Percentiles rank a stretch among this genome's conserved stretches.
phyloP scores from a whole-genome alignment of 2,888 invertebrate genomes.

The Hyppa rectilinea region DNA sequence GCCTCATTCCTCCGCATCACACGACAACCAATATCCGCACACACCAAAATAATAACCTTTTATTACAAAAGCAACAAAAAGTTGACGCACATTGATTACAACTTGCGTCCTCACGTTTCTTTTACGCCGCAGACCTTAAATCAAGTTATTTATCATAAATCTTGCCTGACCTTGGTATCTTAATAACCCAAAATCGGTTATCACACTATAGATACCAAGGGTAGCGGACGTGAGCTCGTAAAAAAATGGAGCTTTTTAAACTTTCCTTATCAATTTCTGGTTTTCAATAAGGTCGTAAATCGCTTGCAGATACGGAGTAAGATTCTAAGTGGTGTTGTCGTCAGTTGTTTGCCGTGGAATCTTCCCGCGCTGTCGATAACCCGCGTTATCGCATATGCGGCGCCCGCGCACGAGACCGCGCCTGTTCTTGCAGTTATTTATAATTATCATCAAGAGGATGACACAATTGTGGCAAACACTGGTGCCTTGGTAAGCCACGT shows the following conservation, averaged over 20 bases:
- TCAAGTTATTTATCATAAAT: constrained; percentile 45
- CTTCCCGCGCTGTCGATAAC: constrained; percentile 87
- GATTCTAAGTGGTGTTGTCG: constrained; percentile 54
- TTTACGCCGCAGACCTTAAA: constrained; percentile 39
- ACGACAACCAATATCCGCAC: background rate
- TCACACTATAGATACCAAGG: constrained; percentile 22
- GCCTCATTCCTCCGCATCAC: background rate
- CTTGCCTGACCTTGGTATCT: constrained; percentile 59
- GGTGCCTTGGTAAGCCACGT: constrained; percentile 62
- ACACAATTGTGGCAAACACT: constrained; percentile 66
- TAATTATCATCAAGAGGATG: constrained; percentile 67
- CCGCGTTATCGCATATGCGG: constrained; percentile 75
- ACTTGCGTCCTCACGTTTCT: constrained; percentile 36
- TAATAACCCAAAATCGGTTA: constrained; percentile 50
- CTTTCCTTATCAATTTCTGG: constrained; percentile 42
- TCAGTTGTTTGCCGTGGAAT: constrained; percentile 88
- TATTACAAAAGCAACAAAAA: constrained; percentile 34
- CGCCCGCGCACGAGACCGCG: constrained; percentile 82
- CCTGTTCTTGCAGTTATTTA: constrained; percentile 74
- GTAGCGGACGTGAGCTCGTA: constrained; percentile 9
- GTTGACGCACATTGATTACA: constrained; percentile 54
- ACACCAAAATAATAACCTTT: constrained; percentile 9
- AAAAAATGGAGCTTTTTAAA: constrained; percentile 33
- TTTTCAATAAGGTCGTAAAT: constrained; percentile 48
- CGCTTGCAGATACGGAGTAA: constrained; percentile 35